Percentiles rank a stretch among this genome's conserved stretches.
These are phyloP conservation scores for Clepsis dumicolana DNA, from an alignment of 2,888 invertebrate species.

Conservation along the genomic window DNA sequence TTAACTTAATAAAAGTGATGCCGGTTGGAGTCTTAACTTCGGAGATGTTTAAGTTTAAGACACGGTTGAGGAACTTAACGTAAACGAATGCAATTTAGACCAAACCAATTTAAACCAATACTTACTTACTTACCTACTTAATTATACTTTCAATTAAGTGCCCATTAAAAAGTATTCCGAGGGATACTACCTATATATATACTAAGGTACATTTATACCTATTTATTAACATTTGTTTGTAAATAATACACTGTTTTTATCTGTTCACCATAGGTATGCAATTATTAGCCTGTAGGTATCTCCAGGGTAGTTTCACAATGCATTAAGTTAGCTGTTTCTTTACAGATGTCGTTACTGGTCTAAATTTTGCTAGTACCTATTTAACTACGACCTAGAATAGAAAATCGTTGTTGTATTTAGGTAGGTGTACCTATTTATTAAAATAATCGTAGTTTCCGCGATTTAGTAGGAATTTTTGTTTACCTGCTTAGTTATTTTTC, in stretches of 20 bases:
- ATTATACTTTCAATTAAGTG: background rate
- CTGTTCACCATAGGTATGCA: no score
- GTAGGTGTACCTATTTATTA: no score
- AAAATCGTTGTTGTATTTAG: no score
- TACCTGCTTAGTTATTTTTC: background rate
- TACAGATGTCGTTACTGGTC: background rate
- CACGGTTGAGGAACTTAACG: background rate
- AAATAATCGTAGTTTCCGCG: no score
- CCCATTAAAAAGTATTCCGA: background rate
- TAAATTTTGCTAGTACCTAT: background rate
- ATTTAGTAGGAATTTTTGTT: no score
- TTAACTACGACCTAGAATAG: no score
- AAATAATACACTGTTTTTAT: background rate
- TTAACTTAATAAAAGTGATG: conserved; percentile 5
- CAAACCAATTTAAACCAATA: no score
- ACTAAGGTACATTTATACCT: background rate
- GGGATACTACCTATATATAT: background rate
- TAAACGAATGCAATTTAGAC: background rate
- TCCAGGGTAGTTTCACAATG: conserved; percentile 1
- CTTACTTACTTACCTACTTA: background rate
- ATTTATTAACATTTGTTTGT: background rate
- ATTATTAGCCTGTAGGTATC: no score
- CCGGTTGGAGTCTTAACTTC: background rate
- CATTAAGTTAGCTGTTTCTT: background rate
- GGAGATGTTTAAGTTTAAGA: background rate